These are phyloP conservation scores for Nothocercus julius DNA, from an alignment of 2,113 vertebrate species.

Conservation along the genomic window DNA sequence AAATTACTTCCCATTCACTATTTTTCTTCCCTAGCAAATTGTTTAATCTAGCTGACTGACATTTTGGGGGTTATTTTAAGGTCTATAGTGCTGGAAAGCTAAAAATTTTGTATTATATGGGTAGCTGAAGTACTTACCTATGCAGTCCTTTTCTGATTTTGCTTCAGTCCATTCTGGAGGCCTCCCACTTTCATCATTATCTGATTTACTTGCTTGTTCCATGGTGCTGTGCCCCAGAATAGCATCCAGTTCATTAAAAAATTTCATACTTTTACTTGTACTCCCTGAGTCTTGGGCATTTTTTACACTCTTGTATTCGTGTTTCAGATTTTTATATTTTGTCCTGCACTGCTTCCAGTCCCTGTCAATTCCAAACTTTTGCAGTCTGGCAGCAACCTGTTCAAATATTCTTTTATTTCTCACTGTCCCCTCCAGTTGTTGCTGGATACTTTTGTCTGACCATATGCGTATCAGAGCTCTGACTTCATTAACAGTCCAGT, in stretches of 20 bases:
- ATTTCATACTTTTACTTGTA: conserved; percentile 86
- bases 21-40: background rate
- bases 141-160: conserved; percentile 54
- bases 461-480: conserved; percentile 85
- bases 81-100: background rate
- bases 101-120: background rate
- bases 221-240: conserved; percentile 82
- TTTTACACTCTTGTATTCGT: conserved; percentile 88
- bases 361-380: conserved; percentile 85
- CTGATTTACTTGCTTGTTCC: conserved; percentile 68
- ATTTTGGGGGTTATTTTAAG: background rate
- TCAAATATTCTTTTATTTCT: conserved; percentile 94
- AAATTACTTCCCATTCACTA: background rate
- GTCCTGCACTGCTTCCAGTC: conserved; percentile 95
- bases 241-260: conserved; percentile 87
- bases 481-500: conserved; percentile 91
- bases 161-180: conserved; percentile 31
- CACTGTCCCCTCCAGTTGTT: conserved; percentile 85
- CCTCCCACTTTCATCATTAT: conserved; percentile 47
- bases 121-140: conserved; percentile 60
- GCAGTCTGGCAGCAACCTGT: conserved; percentile 87
- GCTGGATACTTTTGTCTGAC: conserved; percentile 84
- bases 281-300: conserved; percentile 76
- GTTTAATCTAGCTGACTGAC: background rate
- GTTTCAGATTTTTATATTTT: conserved; percentile 93